Percentiles rank a stretch among this genome's conserved stretches.
These are phyloP conservation scores for pig (Sus scrofa) DNA, from an alignment of 2,113 vertebrate species.

Conservation along the genomic window T2T-Sscrofa CM000819.6:120699501-120700000, in stretches of 20 bases:
- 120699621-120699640: neutral
- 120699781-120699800: neutral
- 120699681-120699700: neutral
- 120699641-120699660: neutral
- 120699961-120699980: no score
- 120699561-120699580: neutral
- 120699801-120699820: conserved; percentile 14
- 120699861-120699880: no score
- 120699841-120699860: neutral
- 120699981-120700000: no score
- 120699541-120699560: neutral
- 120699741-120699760: neutral
- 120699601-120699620: neutral
- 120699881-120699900: no score
- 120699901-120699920: no score
- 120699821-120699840: neutral
- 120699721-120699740: neutral
- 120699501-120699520: neutral
- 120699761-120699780: neutral
- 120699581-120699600: neutral
- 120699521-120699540: neutral
- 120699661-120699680: neutral
- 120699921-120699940: no score
- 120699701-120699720: neutral
- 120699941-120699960: no score